A percentile compares a stretch with the other conserved stretches of the same genome.
phyloP scores from a whole-genome alignment of 2,888 invertebrate genomes.

The Drosophila subsilvestris region DNA sequence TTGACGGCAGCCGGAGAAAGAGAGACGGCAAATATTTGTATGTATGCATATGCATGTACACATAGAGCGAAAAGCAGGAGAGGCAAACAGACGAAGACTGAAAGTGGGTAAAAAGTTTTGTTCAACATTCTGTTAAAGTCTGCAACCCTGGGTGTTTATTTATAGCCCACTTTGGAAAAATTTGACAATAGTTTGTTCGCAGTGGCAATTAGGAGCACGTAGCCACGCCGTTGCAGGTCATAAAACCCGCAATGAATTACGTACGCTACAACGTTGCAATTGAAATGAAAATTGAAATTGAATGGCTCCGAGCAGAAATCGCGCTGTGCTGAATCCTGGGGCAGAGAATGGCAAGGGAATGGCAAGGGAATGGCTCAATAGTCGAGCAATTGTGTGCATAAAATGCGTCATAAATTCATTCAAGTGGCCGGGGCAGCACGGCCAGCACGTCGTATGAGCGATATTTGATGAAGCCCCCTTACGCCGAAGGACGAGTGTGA shows the following conservation, averaged over 20 bases:
- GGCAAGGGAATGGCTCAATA: constrained; percentile 27
- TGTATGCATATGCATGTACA: neutral
- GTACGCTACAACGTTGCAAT: constrained; percentile 37
- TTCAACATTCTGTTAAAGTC: constrained; percentile 46
- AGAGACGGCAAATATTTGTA: neutral
- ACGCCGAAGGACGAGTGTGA: constrained; percentile 37
- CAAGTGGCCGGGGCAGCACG: constrained; percentile 31
- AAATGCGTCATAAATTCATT: constrained; percentile 57
- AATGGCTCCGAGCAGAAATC: constrained; percentile 15
- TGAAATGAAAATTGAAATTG: constrained; percentile 46
- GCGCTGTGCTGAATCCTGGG: neutral
- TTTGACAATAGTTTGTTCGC: constrained; percentile 49
- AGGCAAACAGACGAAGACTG: neutral
- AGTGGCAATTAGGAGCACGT: constrained; percentile 54
- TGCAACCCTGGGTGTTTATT: constrained; percentile 49
- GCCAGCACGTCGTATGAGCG: constrained; percentile 63
- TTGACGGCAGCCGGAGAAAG: constrained; percentile 4
- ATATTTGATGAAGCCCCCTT: constrained; percentile 63
- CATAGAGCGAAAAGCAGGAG: neutral
- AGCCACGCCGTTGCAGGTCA: constrained; percentile 44
- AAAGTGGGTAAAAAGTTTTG: constrained; percentile 19
- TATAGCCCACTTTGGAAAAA: constrained; percentile 53
- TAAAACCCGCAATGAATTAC: constrained; percentile 42
- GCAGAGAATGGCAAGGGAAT: neutral
- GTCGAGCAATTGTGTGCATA: constrained; percentile 32